phyloP scores from a whole-genome alignment of 2,113 vertebrate genomes.

The Charina bottae region DNA sequence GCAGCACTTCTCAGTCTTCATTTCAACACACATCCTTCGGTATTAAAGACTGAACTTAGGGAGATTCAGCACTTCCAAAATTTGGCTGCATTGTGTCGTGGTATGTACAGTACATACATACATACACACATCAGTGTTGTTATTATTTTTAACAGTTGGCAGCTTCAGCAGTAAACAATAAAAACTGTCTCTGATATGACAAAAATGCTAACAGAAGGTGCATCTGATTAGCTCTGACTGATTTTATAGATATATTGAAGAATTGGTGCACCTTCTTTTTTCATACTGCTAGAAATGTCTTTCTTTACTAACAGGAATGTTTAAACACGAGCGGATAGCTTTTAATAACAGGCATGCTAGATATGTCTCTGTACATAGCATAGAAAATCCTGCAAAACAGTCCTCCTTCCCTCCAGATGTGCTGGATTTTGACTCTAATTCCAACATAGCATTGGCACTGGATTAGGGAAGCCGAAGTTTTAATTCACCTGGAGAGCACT shows the following conservation, averaged over 20 bases:
- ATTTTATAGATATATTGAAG: background rate
- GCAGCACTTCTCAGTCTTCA: background rate
- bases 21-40: background rate
- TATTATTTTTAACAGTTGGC: background rate
- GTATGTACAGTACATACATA: background rate
- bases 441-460: background rate
- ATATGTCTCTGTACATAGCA: slow-evolving; percentile 56
- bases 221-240: slow-evolving; percentile 15
- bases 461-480: background rate
- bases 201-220: background rate
- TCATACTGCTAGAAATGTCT: slow-evolving; percentile 38
- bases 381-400: slow-evolving; percentile 1
- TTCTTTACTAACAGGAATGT: slow-evolving; percentile 51
- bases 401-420: background rate
- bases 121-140: background rate
- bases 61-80: background rate
- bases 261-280: slow-evolving; percentile 14
- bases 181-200: background rate
- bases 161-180: slow-evolving; percentile 34
- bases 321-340: slow-evolving; percentile 40
- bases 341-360: slow-evolving; percentile 54
- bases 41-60: background rate
- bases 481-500: background rate
- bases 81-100: background rate
- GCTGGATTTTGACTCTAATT: background rate